These are phyloP conservation scores for Peromyscus leucopus DNA, from an alignment of 2,113 vertebrate species.

Conservation along the genomic window DNA sequence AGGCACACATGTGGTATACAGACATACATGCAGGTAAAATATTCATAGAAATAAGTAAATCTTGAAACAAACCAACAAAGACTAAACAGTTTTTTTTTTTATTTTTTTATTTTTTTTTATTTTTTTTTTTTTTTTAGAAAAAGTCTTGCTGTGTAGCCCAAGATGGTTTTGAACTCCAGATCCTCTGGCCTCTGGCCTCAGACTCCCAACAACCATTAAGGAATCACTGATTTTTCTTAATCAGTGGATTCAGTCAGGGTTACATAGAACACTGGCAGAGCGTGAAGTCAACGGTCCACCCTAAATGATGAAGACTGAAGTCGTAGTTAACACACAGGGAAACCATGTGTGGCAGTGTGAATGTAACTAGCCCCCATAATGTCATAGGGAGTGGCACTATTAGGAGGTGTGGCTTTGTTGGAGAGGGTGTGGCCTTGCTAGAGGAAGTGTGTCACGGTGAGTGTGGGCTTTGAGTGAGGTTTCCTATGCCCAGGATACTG, in stretches of 20 bases:
- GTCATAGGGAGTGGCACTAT: neutral
- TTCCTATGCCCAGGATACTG: neutral
- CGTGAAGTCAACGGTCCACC: neutral
- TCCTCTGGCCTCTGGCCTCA: neutral
- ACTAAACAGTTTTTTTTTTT: neutral
- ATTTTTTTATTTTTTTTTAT: neutral
- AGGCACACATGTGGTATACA: neutral
- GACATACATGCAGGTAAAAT: neutral
- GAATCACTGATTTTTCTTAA: slow-evolving; percentile 63
- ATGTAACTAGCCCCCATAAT: neutral
- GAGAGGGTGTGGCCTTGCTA: neutral
- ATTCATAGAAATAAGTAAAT: neutral
- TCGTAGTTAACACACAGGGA: neutral
- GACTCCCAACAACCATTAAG: neutral
- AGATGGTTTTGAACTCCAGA: neutral
- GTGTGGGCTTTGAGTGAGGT: neutral
- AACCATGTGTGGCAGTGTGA: neutral
- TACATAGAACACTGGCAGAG: slow-evolving; percentile 9
- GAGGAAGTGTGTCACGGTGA: neutral
- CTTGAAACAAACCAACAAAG: neutral
- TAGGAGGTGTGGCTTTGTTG: neutral
- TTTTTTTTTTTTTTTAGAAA: neutral
- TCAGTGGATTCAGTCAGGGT: slow-evolving; percentile 16
- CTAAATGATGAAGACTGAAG: neutral
- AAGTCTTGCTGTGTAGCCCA: neutral